A percentile compares a stretch with the other conserved stretches of the same genome.
Conservation (phyloP, 2,888 invertebrate genomes). For the Neelides folsomi region DNA sequence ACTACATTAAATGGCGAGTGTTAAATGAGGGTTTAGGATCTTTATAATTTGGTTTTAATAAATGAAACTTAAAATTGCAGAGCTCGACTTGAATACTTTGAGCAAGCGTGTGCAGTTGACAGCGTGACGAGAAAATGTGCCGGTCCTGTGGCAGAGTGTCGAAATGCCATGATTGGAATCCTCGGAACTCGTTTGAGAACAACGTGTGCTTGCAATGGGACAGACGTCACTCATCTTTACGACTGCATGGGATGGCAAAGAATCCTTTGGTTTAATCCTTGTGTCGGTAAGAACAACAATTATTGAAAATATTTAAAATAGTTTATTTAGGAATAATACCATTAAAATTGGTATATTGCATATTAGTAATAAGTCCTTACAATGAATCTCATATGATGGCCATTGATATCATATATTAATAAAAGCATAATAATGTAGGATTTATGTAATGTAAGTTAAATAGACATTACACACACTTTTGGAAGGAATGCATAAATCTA, state of each 20-base stretch:
- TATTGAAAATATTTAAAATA: too few species aligned
- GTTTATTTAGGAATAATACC: too few species aligned
- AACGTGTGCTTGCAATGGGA: conserved; percentile 75
- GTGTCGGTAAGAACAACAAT: conserved; percentile 61
- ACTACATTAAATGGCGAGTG: too few species aligned
- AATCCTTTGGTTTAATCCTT: conserved; percentile 79
- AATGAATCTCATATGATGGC: too few species aligned
- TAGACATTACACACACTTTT: background rate
- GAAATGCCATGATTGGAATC: conserved; percentile 71
- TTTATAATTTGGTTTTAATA: too few species aligned
- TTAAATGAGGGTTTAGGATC: too few species aligned
- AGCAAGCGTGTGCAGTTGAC: conserved; percentile 82
- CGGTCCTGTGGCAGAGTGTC: conserved; percentile 68
- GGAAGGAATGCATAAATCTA: too few species aligned
- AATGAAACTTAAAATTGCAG: conserved; percentile 44
- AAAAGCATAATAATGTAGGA: too few species aligned
- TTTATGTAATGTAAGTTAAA: too few species aligned
- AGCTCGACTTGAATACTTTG: conserved; percentile 68
- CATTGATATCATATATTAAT: too few species aligned
- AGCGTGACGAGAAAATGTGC: conserved; percentile 79
- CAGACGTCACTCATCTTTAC: conserved; percentile 69
- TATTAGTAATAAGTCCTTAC: too few species aligned
- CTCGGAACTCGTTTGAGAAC: conserved; percentile 77
- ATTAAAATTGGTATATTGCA: too few species aligned
- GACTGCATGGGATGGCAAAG: conserved; percentile 83